A percentile compares a stretch with the other conserved stretches of the same genome.
phyloP scores from a whole-genome alignment of 2,888 invertebrate genomes.

The Agapostemon virescens region DNA sequence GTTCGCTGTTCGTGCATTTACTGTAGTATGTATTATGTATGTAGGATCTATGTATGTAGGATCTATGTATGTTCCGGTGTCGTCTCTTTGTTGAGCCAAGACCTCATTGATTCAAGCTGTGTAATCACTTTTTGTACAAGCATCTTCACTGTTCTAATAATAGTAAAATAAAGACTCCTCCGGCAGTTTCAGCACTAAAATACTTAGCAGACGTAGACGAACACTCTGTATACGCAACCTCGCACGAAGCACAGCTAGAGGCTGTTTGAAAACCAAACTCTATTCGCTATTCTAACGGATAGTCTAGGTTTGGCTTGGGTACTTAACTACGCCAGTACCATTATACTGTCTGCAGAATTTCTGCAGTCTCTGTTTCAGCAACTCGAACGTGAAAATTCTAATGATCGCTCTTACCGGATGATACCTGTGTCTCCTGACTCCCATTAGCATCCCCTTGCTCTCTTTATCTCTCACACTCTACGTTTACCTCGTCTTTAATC shows the following conservation, averaged over 20 bases:
- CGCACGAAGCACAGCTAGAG: background rate
- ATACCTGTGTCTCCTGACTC: background rate
- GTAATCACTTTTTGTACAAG: background rate
- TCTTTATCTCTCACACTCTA: no score
- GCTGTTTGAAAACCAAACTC: constrained; percentile 10
- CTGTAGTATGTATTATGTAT: no score
- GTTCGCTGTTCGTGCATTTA: background rate
- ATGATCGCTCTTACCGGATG: background rate
- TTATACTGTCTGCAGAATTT: background rate
- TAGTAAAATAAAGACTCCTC: background rate
- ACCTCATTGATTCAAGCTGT: background rate
- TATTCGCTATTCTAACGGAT: constrained; percentile 8
- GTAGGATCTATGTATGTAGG: fast-evolving
- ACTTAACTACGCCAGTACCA: background rate
- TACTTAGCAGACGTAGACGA: background rate
- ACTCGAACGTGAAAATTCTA: background rate
- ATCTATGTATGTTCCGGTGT: background rate
- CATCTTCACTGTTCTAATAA: background rate
- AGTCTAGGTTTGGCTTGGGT: background rate
- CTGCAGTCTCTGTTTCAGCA: background rate
- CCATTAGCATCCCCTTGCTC: background rate
- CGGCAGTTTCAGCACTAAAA: background rate
- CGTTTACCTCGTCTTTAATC: no score
- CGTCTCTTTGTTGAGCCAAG: background rate
- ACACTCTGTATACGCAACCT: background rate